Percentiles rank a stretch among this genome's conserved stretches.
These are phyloP conservation scores for Pseudomyrmex cubaensis DNA, from an alignment of 1,140 invertebrate genomes.

Conservation along the genomic window DNA sequence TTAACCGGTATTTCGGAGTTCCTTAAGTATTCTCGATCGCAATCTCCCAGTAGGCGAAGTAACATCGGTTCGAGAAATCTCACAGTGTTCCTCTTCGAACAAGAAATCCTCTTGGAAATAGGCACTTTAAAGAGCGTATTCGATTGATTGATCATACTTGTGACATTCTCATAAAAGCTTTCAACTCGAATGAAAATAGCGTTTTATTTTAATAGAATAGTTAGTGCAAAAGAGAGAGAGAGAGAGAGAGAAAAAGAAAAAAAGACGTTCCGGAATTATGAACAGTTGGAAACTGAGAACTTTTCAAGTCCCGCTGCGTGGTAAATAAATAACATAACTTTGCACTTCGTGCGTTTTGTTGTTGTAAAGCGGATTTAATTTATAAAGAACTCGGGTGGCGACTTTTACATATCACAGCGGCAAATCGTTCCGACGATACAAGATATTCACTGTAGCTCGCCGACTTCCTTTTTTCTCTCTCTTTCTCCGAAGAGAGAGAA, in stretches of 20 bases:
- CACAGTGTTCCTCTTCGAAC: background rate
- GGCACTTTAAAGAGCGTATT: background rate
- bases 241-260: no score
- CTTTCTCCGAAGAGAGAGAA: background rate
- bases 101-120: background rate
- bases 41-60: background rate
- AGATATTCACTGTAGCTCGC: background rate
- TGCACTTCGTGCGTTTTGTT: slow-evolving; percentile 1
- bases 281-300: background rate
- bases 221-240: no score
- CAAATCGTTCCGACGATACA: slow-evolving; percentile 15
- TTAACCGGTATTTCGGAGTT: slow-evolving; percentile 16
- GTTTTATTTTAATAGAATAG: background rate
- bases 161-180: background rate
- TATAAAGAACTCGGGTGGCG: background rate
- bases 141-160: no score
- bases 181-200: background rate
- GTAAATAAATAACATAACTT: slow-evolving; percentile 18
- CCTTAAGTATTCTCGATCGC: slow-evolving; percentile 6
- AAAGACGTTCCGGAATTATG: background rate
- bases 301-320: background rate
- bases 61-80: no score
- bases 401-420: slow-evolving; percentile 5
- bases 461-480: no score
- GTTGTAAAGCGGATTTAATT: background rate